Evolutionary conservation across 2,888 invertebrate species (phyloP), one percentile per base, ranked within the genome.

Genomic region (Margaritifera margaritifera): DNA sequence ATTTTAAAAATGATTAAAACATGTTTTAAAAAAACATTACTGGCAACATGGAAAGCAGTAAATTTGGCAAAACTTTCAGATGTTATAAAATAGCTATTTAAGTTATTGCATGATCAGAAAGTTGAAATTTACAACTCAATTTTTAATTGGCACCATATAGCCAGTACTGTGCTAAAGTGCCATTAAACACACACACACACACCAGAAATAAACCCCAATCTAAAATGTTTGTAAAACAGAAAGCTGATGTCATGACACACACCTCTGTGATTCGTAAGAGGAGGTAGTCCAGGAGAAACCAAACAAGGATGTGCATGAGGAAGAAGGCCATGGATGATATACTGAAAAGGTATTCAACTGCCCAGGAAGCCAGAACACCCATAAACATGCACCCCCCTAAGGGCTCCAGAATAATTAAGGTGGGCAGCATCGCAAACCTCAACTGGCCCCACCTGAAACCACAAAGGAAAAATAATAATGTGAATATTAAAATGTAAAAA

Each of bases 261-360:
- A 85, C 85, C 83, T 83, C 75, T 15, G 81, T 75, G 25, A 78
- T 71, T 22, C 72, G 75, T 83, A 99, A 92, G 84, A 99, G 93
- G 85, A 96, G 92, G 95, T 97, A 99, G 91, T 99, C 99, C 80
- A 96, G 94, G 81, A 98, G 93, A 90, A 98, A 96, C 99, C 99
- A 99, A 87, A 94, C 92, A 66, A 98, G 92, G 83, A 96, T 93
- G 90, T 99, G 99, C 85, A 97, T 94, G 83, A 98, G 92, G 90
- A 96, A 96, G 91, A 98, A 96, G 64, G 95, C 95, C 77, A 97
- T 91, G 2, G 96, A 94, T 90, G 97, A 96, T 92, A 96, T 95
- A 79, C 93, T 83, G 93, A 98, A 95, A 53, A 99, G 91, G 76
- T 91, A 90, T 66, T 93, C 93, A 4, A 94, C 94, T 0, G 97